These are phyloP conservation scores for Anastrepha ludens DNA, from an alignment of 1,140 invertebrate genomes.

Conservation along the genomic window DNA sequence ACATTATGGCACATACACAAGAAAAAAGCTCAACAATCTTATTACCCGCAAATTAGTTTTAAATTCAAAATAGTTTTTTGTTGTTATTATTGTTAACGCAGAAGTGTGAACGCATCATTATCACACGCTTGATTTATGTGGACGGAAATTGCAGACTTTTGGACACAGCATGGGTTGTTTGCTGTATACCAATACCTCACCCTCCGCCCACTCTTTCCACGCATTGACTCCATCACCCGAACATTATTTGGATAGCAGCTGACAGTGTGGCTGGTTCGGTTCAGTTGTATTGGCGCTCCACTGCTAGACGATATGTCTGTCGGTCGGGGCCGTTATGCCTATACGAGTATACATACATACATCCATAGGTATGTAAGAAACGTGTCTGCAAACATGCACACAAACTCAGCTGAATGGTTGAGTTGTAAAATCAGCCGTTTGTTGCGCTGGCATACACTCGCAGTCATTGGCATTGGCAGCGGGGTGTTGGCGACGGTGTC, in stretches of 20 bases:
- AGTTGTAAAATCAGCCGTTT: conserved; percentile 26
- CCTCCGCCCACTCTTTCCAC: not conserved
- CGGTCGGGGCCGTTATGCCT: not conserved
- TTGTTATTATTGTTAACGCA: not conserved
- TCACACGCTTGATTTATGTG: conserved; percentile 44
- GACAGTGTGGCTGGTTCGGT: conserved; percentile 24
- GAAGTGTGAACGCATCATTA: conserved; percentile 49
- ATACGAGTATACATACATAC: not conserved
- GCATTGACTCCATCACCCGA: not conserved
- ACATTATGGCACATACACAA: conserved; percentile 4
- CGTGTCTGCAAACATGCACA: not conserved
- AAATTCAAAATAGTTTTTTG: not conserved
- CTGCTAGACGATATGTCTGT: conserved; percentile 40
- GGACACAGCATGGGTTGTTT: conserved; percentile 48
- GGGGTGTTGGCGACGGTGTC: conserved; percentile 49
- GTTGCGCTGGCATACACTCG: not conserved
- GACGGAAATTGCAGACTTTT: conserved; percentile 43
- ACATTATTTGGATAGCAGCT: conserved; percentile 19
- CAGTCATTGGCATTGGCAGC: conserved; percentile 1
- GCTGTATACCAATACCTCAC: not conserved
- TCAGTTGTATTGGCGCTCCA: conserved; percentile 8
- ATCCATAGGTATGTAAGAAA: not conserved
- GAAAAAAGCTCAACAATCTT: conserved; percentile 40
- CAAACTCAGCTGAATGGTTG: not conserved
- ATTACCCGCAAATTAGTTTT: conserved; percentile 32